A percentile compares a stretch with the other conserved stretches of the same genome.
These are phyloP conservation scores for Amphipoea lucens DNA, from an alignment of 2,888 invertebrate species.

Conservation along the genomic window DNA sequence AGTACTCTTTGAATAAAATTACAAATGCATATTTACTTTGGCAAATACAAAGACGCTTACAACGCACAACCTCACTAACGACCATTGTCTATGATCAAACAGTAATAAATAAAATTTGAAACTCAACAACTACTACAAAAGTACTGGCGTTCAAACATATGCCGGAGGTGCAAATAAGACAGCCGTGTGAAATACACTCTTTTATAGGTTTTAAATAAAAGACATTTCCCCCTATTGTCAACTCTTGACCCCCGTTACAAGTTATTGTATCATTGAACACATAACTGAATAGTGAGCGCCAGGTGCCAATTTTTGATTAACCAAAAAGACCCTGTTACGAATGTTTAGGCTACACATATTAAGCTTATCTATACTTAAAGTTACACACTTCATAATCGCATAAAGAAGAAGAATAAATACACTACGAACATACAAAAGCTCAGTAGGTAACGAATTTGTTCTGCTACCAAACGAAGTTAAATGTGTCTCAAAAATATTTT, in stretches of 20 bases:
- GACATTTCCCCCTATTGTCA: conserved; percentile 77
- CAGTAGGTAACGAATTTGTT: conserved; percentile 53
- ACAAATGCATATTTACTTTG: conserved; percentile 88
- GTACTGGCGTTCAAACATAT: conserved; percentile 80
- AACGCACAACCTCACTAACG: conserved; percentile 75
- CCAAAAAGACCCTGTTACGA: conserved; percentile 86
- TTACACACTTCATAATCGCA: conserved; percentile 72
- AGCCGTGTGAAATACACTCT: conserved; percentile 79
- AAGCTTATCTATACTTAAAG: conserved; percentile 72
- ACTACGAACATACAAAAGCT: conserved; percentile 62
- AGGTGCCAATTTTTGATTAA: conserved; percentile 81
- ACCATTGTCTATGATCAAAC: conserved; percentile 70
- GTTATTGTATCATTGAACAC: conserved; percentile 72
- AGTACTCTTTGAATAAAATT: conserved; percentile 81
- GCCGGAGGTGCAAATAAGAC: conserved; percentile 70
- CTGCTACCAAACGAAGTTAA: conserved; percentile 50
- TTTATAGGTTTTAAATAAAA: conserved; percentile 83
- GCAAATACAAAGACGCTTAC: conserved; percentile 78
- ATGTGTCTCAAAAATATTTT: conserved; percentile 40
- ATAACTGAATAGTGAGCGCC: conserved; percentile 76
- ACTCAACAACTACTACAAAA: conserved; percentile 71
- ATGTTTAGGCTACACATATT: conserved; percentile 73
- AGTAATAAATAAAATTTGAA: conserved; percentile 78
- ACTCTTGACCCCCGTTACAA: conserved; percentile 67
- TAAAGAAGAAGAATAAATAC: conserved; percentile 63